phyloP scores from a whole-genome alignment of 37 sponge, comb jelly and placozoan species.

The Beroe ovata region DNA sequence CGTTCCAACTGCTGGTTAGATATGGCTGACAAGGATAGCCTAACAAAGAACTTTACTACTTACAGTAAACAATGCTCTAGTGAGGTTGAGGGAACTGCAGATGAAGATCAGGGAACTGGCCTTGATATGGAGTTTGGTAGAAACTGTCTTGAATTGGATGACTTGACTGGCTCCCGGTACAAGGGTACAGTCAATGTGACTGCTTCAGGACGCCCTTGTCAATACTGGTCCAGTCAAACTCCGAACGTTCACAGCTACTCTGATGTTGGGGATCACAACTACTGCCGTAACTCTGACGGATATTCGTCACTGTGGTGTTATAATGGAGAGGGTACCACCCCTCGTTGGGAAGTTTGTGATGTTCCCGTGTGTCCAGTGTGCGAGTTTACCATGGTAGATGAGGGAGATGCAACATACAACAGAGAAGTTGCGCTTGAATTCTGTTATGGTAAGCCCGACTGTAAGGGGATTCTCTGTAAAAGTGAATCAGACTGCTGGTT shows the following conservation, averaged over 20 bases:
- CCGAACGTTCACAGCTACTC: background rate
- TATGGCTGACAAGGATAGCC: background rate
- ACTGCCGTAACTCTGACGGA: background rate
- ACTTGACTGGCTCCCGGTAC: background rate
- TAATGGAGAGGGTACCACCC: background rate
- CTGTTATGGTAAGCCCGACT: background rate
- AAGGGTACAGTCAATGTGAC: constrained; percentile 8
- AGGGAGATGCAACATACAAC: background rate
- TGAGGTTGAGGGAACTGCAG: too few relatives aligned
- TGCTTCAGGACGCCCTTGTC: background rate
- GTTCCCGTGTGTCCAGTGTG: background rate
- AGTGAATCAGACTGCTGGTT: background rate
- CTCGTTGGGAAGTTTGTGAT: background rate
- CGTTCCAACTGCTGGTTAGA: background rate
- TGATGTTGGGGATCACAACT: background rate
- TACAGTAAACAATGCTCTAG: too few relatives aligned
- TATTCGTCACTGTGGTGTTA: background rate
- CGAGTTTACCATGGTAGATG: background rate
- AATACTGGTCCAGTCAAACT: constrained; percentile 54
- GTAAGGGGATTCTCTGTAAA: background rate
- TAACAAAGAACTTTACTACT: background rate
- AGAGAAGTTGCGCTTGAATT: background rate
- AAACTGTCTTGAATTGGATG: background rate
- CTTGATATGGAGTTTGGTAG: background rate
- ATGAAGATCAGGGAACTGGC: too few relatives aligned